These are phyloP conservation scores for Puntigrus tetrazona DNA, from an alignment of 2,113 vertebrate genomes.

Conservation along the genomic window DNA sequence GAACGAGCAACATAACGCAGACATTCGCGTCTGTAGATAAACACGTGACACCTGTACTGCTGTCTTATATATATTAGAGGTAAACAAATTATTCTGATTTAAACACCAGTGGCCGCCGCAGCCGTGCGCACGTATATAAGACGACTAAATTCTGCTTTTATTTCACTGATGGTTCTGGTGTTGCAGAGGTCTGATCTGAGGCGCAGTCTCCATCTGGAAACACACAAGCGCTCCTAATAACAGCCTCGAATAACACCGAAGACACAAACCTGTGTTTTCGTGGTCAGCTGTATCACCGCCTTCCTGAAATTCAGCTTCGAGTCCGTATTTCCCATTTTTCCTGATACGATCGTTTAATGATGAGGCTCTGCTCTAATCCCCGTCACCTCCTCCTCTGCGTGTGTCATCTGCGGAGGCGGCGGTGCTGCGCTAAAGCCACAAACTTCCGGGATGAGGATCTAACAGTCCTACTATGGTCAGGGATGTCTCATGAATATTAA, in stretches of 20 bases:
- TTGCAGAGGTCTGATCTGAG: conserved; percentile 22
- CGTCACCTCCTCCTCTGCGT: conserved; percentile 60
- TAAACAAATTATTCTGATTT: neutral
- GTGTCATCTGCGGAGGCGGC: conserved; percentile 69
- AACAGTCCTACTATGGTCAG: neutral
- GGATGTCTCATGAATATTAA: neutral
- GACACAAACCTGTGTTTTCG: conserved; percentile 89
- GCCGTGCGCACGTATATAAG: neutral
- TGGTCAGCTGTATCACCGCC: conserved; percentile 97
- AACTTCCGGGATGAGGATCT: conserved; percentile 67
- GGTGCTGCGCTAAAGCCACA: conserved; percentile 22
- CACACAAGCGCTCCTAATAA: neutral
- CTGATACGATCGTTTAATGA: conserved; percentile 39
- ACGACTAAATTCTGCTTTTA: neutral
- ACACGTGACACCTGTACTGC: neutral
- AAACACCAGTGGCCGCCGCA: neutral
- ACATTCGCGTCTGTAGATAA: neutral
- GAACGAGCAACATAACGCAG: neutral
- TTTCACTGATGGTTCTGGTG: neutral
- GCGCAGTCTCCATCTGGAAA: conserved; percentile 51
- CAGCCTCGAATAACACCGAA: neutral
- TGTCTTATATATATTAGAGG: neutral
- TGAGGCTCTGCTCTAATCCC: conserved; percentile 70
- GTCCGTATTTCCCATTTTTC: conserved; percentile 90
- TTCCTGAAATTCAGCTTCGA: conserved; percentile 98